Percentiles rank a stretch among this genome's conserved stretches.
Conservation (phyloP, 2,797 vertebrate genomes). For the Mallotus villosus region DNA sequence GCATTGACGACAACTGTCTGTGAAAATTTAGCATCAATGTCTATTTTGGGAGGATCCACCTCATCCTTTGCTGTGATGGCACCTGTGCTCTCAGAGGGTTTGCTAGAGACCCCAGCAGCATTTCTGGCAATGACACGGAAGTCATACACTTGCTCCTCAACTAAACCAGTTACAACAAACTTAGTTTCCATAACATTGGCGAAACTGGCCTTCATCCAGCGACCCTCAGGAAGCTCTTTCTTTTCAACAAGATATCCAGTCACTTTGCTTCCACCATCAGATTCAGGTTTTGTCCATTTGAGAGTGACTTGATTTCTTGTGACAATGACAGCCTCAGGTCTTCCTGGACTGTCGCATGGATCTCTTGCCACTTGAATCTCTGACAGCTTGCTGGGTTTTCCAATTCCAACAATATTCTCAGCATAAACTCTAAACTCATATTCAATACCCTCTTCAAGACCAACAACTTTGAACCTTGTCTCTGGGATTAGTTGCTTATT, state of each 20-base stretch:
- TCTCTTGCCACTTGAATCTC: constrained; percentile 93
- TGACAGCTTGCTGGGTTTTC: constrained; percentile 90
- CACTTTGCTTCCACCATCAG: constrained; percentile 93
- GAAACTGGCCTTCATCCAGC: constrained; percentile 99
- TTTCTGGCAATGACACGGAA: constrained; percentile 97
- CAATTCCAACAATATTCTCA: constrained; percentile 94
- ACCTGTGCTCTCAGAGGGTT: constrained; percentile 94
- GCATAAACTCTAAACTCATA: constrained; percentile 98
- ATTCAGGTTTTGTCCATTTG: constrained; percentile 93
- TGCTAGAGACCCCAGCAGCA: constrained; percentile 88
- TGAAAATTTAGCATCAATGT: constrained; percentile 91
- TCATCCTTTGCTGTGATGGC: constrained; percentile 94
- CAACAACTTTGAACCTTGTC: constrained; percentile 86
- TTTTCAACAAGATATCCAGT: constrained; percentile 97
- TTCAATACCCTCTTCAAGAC: constrained; percentile 96
- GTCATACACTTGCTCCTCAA: constrained; percentile 92
- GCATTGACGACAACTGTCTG: constrained; percentile 88
- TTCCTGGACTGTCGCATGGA: constrained; percentile 93
- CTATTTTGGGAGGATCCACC: constrained; percentile 92
- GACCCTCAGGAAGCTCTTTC: constrained; percentile 86
- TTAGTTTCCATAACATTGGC: constrained; percentile 90
- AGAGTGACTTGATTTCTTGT: constrained; percentile 91
- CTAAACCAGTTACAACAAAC: constrained; percentile 91
- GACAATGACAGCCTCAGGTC: constrained; percentile 93
- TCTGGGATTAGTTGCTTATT: constrained; percentile 94